These are phyloP conservation scores for Turdus rufiventris DNA, from an alignment of 2,113 vertebrate genomes.

Conservation along the genomic window DNA sequence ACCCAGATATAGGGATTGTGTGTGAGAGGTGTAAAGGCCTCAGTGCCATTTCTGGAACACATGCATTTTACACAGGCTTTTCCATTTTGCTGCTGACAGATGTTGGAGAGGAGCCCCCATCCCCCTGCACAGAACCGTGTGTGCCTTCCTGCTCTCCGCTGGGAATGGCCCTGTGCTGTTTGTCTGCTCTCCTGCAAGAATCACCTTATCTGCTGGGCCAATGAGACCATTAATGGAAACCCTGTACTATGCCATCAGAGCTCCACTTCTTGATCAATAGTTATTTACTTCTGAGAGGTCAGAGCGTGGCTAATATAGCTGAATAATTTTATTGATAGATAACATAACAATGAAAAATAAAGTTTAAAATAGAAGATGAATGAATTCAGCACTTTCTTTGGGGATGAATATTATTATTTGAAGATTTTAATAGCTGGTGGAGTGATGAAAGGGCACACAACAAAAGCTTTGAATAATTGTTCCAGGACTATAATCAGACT, in stretches of 20 bases:
- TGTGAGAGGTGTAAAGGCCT: not conserved
- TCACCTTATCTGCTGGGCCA: slow-evolving; percentile 67
- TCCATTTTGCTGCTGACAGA: not conserved
- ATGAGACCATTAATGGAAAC: slow-evolving; percentile 74
- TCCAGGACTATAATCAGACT: slow-evolving; percentile 91
- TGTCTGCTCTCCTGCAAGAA: slow-evolving; percentile 27
- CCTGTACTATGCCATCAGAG: slow-evolving; percentile 59
- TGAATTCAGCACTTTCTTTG: slow-evolving; percentile 70
- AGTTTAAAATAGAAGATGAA: slow-evolving; percentile 78
- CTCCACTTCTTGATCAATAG: slow-evolving; percentile 79
- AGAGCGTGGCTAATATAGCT: slow-evolving; percentile 76
- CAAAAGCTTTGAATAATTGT: slow-evolving; percentile 88
- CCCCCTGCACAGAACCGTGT: not conserved
- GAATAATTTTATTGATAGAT: slow-evolving; percentile 81
- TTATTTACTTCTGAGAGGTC: slow-evolving; percentile 82
- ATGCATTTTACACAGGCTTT: not conserved
- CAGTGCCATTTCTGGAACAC: not conserved
- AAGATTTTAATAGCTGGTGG: slow-evolving; percentile 71
- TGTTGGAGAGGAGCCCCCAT: not conserved
- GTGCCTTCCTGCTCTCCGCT: not conserved
- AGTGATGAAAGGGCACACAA: slow-evolving; percentile 88
- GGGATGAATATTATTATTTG: slow-evolving; percentile 77
- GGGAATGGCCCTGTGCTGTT: not conserved
- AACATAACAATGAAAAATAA: slow-evolving; percentile 83
- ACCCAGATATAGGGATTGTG: not conserved